Percentiles rank a stretch among this genome's conserved stretches.
phyloP scores from a whole-genome alignment of 2,797 vertebrate genomes.

The Falco berigora region DNA sequence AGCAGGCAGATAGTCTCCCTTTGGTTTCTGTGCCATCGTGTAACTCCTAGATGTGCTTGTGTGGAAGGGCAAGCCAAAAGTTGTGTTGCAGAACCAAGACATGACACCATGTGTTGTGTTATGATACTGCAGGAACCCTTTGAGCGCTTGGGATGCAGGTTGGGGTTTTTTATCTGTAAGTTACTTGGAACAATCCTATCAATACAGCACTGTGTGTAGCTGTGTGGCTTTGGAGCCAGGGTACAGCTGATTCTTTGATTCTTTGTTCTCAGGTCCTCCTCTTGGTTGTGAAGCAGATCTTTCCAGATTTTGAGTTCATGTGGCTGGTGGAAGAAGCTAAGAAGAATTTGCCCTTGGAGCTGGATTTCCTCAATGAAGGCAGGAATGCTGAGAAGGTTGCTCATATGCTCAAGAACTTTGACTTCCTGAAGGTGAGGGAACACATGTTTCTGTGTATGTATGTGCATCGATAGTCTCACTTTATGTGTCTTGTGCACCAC shows the following conservation, averaged over 20 bases:
- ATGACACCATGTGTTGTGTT: background rate
- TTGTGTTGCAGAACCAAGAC: background rate
- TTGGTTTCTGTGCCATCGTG: background rate
- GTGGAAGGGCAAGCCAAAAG: background rate
- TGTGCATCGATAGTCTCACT: background rate
- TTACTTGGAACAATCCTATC: background rate
- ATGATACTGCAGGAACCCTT: background rate
- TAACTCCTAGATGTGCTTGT: background rate
- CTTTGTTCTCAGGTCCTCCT: conserved; percentile 79
- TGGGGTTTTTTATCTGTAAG: background rate
- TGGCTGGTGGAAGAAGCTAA: conserved; percentile 98
- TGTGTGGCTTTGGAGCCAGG: background rate
- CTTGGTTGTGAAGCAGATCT: conserved; percentile 85
- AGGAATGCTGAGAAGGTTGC: conserved; percentile 89
- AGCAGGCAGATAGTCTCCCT: background rate
- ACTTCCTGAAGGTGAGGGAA: conserved; percentile 85
- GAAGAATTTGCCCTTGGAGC: conserved; percentile 92
- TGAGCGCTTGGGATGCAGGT: background rate
- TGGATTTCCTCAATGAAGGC: conserved; percentile 95
- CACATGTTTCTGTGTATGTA: background rate
- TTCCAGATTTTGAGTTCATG: conserved; percentile 96
- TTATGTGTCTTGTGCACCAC: background rate
- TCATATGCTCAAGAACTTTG: conserved; percentile 82
- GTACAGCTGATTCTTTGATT: background rate
- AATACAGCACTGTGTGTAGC: background rate